These are phyloP conservation scores for Nothoprocta perdicaria DNA, from an alignment of 2,113 vertebrate genomes.

Conservation along the genomic window DNA sequence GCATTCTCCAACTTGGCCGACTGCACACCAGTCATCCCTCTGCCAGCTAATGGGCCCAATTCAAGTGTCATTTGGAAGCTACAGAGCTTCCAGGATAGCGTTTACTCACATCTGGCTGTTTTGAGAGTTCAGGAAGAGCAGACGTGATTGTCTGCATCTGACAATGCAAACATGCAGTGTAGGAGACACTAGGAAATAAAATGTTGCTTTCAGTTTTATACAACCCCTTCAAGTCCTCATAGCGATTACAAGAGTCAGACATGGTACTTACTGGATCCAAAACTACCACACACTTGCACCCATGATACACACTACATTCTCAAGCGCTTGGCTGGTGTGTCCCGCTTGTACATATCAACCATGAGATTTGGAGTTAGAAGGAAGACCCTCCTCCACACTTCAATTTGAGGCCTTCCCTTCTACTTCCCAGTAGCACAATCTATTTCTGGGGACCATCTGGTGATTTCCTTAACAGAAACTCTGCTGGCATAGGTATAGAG, in stretches of 20 bases:
- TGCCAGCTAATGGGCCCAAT: not conserved
- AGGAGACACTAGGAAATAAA: not conserved
- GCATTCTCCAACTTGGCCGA: not conserved
- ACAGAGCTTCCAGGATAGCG: not conserved
- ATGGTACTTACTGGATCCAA: not conserved
- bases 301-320: not conserved
- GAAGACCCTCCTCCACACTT: not conserved
- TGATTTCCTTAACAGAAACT: not conserved
- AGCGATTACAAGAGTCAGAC: not conserved
- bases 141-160: constrained; percentile 21
- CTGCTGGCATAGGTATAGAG: not conserved
- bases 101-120: constrained; percentile 10
- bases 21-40: not conserved
- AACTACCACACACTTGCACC: not conserved
- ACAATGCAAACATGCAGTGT: not conserved
- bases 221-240: not conserved
- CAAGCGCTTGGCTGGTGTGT: not conserved
- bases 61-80: not conserved
- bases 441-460: not conserved
- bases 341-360: not conserved
- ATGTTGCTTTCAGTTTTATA: not conserved
- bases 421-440: not conserved
- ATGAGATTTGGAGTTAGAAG: not conserved
- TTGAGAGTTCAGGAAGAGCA: constrained; percentile 16
- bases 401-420: not conserved